Percentiles rank a stretch among this genome's conserved stretches.
Evolutionary conservation across 2,113 vertebrate genomes (phyloP).

Genomic region (Dicentrarchus labrax): DNA sequence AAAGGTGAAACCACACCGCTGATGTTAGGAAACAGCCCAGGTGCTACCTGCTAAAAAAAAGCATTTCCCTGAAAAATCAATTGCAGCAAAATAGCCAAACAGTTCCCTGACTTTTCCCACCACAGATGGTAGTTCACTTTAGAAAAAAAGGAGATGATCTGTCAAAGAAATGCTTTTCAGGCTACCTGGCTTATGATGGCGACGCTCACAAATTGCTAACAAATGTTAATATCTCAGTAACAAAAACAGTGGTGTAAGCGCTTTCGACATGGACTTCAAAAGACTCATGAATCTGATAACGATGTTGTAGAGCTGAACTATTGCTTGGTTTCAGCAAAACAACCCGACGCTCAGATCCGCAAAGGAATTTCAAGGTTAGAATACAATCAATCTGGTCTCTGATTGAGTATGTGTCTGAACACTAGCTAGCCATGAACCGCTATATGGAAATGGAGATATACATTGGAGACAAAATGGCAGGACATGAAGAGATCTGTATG

Average conservation of each 20-base stretch:
- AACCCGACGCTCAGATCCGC: not conserved
- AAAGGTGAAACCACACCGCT: not conserved
- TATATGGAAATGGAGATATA: not conserved
- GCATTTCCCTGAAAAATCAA: slow-evolving; percentile 41
- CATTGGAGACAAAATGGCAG: not conserved
- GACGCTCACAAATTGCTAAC: not conserved
- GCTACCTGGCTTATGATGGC: not conserved
- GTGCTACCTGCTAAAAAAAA: not conserved
- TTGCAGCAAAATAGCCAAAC: slow-evolving; percentile 6
- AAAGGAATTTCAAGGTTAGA: slow-evolving; percentile 28
- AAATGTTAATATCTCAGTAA: slow-evolving; percentile 11
- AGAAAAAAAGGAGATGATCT: not conserved
- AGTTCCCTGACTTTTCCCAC: slow-evolving; percentile 21
- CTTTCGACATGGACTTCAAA: not conserved
- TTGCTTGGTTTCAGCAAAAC: slow-evolving; percentile 18
- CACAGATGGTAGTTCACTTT: not conserved
- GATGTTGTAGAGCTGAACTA: slow-evolving; percentile 11
- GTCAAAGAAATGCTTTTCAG: slow-evolving; percentile 15
- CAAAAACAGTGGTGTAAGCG: slow-evolving; percentile 3
- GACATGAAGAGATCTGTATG: slow-evolving; percentile 2
- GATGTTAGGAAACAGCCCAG: not conserved
- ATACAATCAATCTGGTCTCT: slow-evolving; percentile 48
- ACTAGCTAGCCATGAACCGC: not conserved
- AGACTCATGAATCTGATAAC: slow-evolving; percentile 16
- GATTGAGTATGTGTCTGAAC: not conserved